Percentiles rank a stretch among this genome's conserved stretches.
Evolutionary conservation across 2,888 invertebrate species (phyloP).

Genomic region (Erebia epiphron): DNA sequence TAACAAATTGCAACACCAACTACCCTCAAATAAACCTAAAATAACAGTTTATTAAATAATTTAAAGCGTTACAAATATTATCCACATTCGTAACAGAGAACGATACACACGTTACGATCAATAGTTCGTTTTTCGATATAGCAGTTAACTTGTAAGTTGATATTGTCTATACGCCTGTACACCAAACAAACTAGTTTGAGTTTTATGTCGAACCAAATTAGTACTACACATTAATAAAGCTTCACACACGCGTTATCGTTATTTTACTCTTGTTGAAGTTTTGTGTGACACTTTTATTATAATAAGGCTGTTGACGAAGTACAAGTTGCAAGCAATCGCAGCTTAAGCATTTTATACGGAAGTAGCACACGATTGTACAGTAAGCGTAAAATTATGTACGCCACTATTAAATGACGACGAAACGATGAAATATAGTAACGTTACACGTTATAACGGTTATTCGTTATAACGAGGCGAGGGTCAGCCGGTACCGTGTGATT

Average conservation of each 20-base stretch:
- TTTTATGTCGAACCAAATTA: neutral
- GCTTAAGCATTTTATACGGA: neutral
- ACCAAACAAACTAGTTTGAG: neutral
- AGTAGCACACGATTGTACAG: neutral
- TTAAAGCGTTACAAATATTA: slow-evolving; percentile 31
- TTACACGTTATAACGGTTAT: slow-evolving; percentile 25
- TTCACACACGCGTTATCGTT: neutral
- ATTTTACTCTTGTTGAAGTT: neutral
- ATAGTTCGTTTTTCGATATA: slow-evolving; percentile 4
- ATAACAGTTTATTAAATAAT: slow-evolving; percentile 36
- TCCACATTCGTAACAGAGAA: slow-evolving; percentile 29
- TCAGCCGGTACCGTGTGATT: slow-evolving; percentile 76
- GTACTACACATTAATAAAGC: neutral
- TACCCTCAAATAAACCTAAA: slow-evolving; percentile 18
- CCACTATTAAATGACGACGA: neutral
- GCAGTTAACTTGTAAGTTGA: neutral
- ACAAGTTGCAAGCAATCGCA: neutral
- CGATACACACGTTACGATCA: slow-evolving; percentile 18
- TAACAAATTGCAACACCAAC: slow-evolving; percentile 17
- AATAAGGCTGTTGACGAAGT: neutral
- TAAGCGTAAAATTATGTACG: neutral
- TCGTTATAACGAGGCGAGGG: slow-evolving; percentile 34
- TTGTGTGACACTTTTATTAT: neutral
- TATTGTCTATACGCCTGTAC: neutral
- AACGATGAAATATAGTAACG: slow-evolving; percentile 11